Percentiles rank a stretch among this genome's conserved stretches.
Conservation (phyloP, 2,888 invertebrate species). For the Sialis fuliginosa region DNA sequence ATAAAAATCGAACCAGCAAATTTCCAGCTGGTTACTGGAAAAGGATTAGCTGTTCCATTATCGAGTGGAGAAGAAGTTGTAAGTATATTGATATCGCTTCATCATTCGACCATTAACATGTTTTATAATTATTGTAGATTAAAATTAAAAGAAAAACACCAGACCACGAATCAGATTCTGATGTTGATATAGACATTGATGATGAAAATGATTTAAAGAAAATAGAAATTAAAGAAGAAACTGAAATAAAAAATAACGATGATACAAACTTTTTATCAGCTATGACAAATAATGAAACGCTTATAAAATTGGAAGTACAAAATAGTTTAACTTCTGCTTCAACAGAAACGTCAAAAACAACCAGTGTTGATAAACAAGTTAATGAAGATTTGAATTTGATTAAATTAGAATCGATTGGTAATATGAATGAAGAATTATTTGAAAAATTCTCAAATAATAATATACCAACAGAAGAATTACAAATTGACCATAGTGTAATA, state of each 20-base stretch:
- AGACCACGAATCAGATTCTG: conserved; percentile 17
- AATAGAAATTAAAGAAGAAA: no score
- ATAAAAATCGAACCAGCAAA: background rate
- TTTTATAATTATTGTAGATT: background rate
- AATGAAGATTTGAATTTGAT: no score
- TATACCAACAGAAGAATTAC: conserved; percentile 26
- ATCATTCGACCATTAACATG: background rate
- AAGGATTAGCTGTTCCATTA: conserved; percentile 33
- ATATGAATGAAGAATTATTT: background rate
- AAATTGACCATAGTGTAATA: conserved; percentile 22
- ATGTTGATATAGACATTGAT: conserved; percentile 37
- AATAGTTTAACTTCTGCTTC: no score
- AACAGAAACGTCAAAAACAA: no score
- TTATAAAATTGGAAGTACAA: no score
- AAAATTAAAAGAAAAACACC: conserved; percentile 21
- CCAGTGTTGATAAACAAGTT: no score
- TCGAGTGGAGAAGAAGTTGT: conserved; percentile 42
- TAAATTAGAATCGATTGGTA: no score
- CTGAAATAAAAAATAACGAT: no score
- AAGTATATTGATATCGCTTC: conserved; percentile 14
- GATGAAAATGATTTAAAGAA: conserved; percentile 27
- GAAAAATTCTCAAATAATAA: conserved; percentile 5
- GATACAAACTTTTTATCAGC: no score
- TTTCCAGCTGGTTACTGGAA: conserved; percentile 32
- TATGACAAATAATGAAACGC: no score